phyloP scores from a whole-genome alignment of 2,888 invertebrate genomes.

The Andrena praecox region DNA sequence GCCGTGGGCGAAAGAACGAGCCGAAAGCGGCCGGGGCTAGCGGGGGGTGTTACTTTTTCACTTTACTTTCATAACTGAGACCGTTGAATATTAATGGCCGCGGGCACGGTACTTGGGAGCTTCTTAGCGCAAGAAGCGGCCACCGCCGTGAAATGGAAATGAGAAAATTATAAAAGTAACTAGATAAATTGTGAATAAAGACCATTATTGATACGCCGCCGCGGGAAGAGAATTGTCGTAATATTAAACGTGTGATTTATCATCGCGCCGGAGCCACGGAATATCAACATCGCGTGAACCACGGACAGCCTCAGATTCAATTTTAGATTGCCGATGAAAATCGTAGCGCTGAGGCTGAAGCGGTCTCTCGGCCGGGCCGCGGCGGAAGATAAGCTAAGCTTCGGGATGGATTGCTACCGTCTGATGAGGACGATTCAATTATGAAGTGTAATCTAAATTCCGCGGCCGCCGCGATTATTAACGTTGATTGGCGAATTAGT shows the following conservation, averaged over 20 bases:
- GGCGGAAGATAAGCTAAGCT: constrained; percentile 43
- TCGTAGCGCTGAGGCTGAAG: constrained; percentile 34
- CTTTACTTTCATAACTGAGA: constrained; percentile 84
- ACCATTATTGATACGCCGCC: constrained; percentile 77
- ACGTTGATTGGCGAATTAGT: constrained; percentile 13
- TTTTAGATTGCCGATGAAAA: constrained; percentile 49
- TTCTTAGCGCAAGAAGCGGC: constrained; percentile 76
- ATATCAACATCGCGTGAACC: constrained; percentile 33
- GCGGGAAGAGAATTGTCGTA: constrained; percentile 44
- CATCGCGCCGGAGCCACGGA: constrained; percentile 2
- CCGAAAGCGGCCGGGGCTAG: constrained; percentile 26
- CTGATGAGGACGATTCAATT: constrained; percentile 45
- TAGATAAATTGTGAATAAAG: constrained; percentile 81
- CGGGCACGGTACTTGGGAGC: constrained; percentile 76
- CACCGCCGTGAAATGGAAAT: constrained; percentile 80
- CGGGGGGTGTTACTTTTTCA: constrained; percentile 82
- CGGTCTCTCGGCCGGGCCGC: background rate
- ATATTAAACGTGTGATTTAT: constrained; percentile 68
- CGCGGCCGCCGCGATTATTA: constrained; percentile 1
- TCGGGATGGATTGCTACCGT: constrained; percentile 22
- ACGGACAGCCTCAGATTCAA: constrained; percentile 42
- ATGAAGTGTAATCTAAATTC: constrained; percentile 38
- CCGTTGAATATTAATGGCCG: constrained; percentile 84
- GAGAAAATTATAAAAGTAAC: constrained; percentile 82
- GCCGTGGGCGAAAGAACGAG: constrained; percentile 37